Percentiles rank a stretch among this genome's conserved stretches.
phyloP scores from a whole-genome alignment of 2,113 vertebrate genomes.

The Hymenochirus boettgeri region DNA sequence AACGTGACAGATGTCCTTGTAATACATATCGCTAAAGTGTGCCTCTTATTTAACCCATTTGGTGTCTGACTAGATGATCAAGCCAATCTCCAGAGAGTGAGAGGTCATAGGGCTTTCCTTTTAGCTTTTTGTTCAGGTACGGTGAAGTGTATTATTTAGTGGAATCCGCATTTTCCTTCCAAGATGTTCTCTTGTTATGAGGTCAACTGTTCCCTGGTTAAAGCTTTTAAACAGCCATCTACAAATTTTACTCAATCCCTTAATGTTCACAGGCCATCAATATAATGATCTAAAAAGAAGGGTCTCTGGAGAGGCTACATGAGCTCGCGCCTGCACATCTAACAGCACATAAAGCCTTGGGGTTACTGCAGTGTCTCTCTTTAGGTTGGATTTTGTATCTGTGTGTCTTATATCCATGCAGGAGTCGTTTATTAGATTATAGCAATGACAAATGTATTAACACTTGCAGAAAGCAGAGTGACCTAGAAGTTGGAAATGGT shows the following conservation, averaged over 20 bases:
- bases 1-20: conserved; percentile 34
- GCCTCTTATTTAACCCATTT: conserved; percentile 37
- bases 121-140: conserved; percentile 7
- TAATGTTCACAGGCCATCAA: conserved; percentile 24
- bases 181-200: conserved; percentile 9
- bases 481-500: too few species aligned
- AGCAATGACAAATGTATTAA: too few species aligned
- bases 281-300: conserved; percentile 33
- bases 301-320: conserved; percentile 26
- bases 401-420: too few species aligned
- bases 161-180: conserved; percentile 6
- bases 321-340: background rate
- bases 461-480: too few species aligned
- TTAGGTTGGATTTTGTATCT: too few species aligned
- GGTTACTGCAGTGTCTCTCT: background rate
- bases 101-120: conserved; percentile 17
- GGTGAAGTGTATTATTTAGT: background rate
- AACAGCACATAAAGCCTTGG: background rate
- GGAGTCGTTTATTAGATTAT: too few species aligned
- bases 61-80: conserved; percentile 32
- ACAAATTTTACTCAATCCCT: conserved; percentile 33
- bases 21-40: conserved; percentile 16
- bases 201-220: conserved; percentile 27
- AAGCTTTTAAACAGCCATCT: conserved; percentile 39
- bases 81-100: conserved; percentile 20